phyloP scores from a whole-genome alignment of 2,797 vertebrate species.

The Ambastaia sidthimunki region DNA sequence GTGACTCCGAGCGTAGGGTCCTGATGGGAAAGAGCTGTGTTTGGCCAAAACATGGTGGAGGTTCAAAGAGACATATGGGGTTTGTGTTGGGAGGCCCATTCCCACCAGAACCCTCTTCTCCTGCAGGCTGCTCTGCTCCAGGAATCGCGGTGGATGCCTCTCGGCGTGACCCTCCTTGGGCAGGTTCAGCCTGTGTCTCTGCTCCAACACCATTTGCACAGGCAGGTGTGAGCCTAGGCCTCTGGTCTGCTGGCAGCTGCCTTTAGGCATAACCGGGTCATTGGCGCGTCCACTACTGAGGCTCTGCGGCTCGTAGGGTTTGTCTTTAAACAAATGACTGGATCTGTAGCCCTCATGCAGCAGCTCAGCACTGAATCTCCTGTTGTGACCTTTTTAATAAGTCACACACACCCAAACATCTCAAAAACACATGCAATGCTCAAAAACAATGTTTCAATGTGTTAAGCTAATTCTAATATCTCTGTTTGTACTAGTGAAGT shows the following conservation, averaged over 20 bases:
- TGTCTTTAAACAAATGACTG: constrained; percentile 77
- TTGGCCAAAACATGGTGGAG: constrained; percentile 86
- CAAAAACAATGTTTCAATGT: not conserved
- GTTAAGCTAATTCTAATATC: too few relatives aligned
- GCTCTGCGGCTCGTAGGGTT: constrained; percentile 71
- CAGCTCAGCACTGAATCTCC: constrained; percentile 67
- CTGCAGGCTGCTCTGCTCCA: constrained; percentile 64
- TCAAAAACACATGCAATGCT: not conserved
- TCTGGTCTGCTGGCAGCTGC: constrained; percentile 76
- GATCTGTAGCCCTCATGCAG: constrained; percentile 68
- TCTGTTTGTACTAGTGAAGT: too few relatives aligned
- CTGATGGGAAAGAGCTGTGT: constrained; percentile 75
- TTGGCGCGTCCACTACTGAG: constrained; percentile 60
- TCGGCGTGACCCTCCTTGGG: constrained; percentile 59
- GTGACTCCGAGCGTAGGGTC: constrained; percentile 74
- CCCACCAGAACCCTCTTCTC: constrained; percentile 70
- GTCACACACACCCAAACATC: constrained; percentile 6
- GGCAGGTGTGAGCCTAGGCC: constrained; percentile 75
- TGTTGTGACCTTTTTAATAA: constrained; percentile 66
- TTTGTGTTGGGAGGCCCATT: constrained; percentile 70
- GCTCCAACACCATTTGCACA: constrained; percentile 79
- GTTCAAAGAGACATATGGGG: constrained; percentile 85
- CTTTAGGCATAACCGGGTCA: constrained; percentile 65
- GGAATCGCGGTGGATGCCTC: constrained; percentile 57
- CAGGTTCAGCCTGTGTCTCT: constrained; percentile 75